Base-by-base conservation (phyloP, 2,888 invertebrate genomes). In the Philereme vetulata region DNA sequence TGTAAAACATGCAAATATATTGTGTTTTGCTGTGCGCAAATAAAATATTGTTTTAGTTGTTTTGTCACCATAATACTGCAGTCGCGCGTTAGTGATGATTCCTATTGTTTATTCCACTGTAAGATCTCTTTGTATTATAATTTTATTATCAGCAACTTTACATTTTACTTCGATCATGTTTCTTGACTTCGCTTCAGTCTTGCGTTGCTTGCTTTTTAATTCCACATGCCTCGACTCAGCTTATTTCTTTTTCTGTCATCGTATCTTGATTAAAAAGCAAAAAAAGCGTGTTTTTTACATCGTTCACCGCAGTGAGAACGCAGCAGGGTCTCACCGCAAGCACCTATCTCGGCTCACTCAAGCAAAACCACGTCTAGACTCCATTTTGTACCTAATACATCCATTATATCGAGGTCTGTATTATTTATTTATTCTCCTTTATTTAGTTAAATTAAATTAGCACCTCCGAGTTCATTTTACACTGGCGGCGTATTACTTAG, bases 351-450 rank as follows among this genome's bases (percentile, higher is more conserved):
- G 70, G 76, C 67, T 79, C 82, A 84, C 70, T 75, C 76, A 81
- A 85, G 85, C 86, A 86, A 86, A 90, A 89, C 87, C 84, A 77
- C 74, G 89, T 88, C 90, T 90, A 90, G 89, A 90, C 86, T 74
- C 70, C 69, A 72, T 75, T 77, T 72, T 75, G 77, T 81, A 78
- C 78, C 82, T 79, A 79, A 81, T 80, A 77, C 78, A 56, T 71
- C 78, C 80, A 83, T 80, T 82, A 82, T 80, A 81, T 71, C 66
- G 70, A 76, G 79, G 81, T 75, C 81, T 74, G 52, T 47, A 74
- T 75, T 79, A 77, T 80, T 75, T 72, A 74, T 74, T 80, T 74
- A 76, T 75, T 78, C 82, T 80, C 78, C 65, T 78, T 80, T 76
- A 77, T 74, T 67, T 63, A 66, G 68, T 70, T 71, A 60, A 62